A percentile compares a stretch with the other conserved stretches of the same genome.
Evolutionary conservation across 1,140 invertebrate genomes (phyloP).

Genomic region (Atta colombica): DNA sequence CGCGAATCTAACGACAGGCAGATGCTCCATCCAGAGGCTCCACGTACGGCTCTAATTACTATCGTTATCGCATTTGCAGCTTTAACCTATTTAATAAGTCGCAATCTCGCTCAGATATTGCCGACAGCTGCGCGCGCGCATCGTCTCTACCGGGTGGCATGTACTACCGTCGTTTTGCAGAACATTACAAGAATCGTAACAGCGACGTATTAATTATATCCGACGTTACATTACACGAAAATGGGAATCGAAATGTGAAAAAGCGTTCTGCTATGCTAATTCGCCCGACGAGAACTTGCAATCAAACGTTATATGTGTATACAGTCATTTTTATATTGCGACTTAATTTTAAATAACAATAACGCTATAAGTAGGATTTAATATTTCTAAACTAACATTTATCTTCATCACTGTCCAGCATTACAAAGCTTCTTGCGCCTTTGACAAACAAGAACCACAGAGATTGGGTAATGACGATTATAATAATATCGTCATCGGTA

Average conservation of each 20-base stretch:
- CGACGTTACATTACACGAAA: neutral
- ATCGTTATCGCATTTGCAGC: constrained; percentile 84
- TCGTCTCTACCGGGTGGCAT: constrained; percentile 52
- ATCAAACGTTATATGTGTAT: neutral
- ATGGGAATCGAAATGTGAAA: neutral
- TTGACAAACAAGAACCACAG: constrained; percentile 8
- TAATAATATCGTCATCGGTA: constrained; percentile 17
- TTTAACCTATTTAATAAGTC: constrained; percentile 85
- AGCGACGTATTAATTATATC: constrained; percentile 22
- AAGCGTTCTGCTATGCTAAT: neutral
- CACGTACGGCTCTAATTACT: constrained; percentile 80
- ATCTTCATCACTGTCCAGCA: neutral
- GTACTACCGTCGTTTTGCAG: neutral
- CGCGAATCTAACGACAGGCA: constrained; percentile 73
- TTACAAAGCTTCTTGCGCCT: neutral
- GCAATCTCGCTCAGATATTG: constrained; percentile 75
- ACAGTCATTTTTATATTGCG: neutral
- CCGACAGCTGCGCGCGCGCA: constrained; percentile 45
- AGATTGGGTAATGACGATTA: constrained; percentile 25
- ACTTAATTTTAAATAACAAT: neutral
- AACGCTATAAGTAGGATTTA: neutral
- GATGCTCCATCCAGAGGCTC: constrained; percentile 63
- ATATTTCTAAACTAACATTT: neutral
- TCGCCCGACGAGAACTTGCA: neutral
- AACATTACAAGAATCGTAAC: constrained; percentile 8